These are phyloP conservation scores for Hippoglossus stenolepis DNA, from an alignment of 2,113 vertebrate genomes.

Conservation along the genomic window DNA sequence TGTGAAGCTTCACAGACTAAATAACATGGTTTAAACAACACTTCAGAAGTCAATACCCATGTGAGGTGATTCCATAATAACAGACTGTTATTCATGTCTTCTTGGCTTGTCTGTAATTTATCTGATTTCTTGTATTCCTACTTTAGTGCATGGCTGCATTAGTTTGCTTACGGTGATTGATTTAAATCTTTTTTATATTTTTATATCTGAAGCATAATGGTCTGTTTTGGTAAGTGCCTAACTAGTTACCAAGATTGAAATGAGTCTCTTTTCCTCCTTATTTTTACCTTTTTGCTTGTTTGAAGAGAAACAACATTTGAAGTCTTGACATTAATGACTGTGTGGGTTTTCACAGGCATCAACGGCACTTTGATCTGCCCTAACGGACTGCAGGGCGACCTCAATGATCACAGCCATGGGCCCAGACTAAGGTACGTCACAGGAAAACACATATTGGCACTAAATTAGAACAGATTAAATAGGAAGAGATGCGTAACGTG, in stretches of 20 bases:
- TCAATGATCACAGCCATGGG: constrained; percentile 71
- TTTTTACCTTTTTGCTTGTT: neutral
- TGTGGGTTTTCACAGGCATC: constrained; percentile 83
- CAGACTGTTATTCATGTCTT: too few relatives aligned
- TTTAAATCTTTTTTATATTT: neutral
- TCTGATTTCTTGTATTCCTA: neutral
- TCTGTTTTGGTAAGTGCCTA: neutral
- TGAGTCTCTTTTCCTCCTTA: neutral
- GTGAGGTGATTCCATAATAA: too few relatives aligned
- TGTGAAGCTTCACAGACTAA: too few relatives aligned
- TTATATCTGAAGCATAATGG: neutral
- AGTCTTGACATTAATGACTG: neutral
- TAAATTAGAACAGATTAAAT: neutral
- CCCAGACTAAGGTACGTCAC: constrained; percentile 86
- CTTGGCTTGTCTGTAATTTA: neutral
- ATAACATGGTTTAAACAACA: too few relatives aligned
- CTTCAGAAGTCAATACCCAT: too few relatives aligned
- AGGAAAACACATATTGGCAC: neutral
- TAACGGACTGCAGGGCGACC: constrained; percentile 57
- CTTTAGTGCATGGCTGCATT: too few relatives aligned
- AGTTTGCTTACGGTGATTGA: neutral
- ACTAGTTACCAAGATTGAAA: neutral
- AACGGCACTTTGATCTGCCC: constrained; percentile 95
- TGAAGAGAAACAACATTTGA: neutral
- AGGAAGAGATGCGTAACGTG: neutral